Evolutionary conservation across 2,888 invertebrate genomes (phyloP), one percentile per base, ranked within the genome.

Genomic region (Laothoe populi): DNA sequence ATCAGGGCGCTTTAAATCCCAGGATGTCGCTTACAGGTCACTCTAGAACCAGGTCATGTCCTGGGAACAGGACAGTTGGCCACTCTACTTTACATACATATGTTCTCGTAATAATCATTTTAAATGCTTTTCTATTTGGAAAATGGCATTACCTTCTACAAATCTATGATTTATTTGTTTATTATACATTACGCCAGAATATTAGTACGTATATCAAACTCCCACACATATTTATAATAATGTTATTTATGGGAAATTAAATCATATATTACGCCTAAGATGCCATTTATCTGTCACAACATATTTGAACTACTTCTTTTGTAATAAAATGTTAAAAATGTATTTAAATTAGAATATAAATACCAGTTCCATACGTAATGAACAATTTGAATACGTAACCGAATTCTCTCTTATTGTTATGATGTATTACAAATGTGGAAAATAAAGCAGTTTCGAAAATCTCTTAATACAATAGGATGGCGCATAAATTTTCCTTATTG

Each of bases 311-410:
- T 7, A 19, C 19, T 19, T 19, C 8, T 19, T 19, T 44, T 44
- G 42, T 16, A 40, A 40, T n/a, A 48, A 26, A 11, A n/a, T 49
- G 31, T 49, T 3, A 26, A 26, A 49, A 49, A 26, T 48, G n/a
- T 24, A 26, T 48, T 23, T 48, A 35, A 53, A 53, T 53, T 35
- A 53, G 31, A 53, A 53, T 35, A 35, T 1, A 16, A 31, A 31
- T 53, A 31, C 35, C n/a, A 35, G 35, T 53, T 53, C 19, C 19
- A 19, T 19, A 31, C 35, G 26, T 11, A 46, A 7, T n/a, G 24
- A 19, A 16, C 16, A 53, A 31, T 53, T 11, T 31, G 26, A 46
- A 53, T 23, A 23, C 23, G 31, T 35, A 53, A 53, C 35, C 31
- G 31, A 35, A 53, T 53, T 11, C 31, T 10, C 11, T 19, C 11